A percentile compares a stretch with the other conserved stretches of the same genome.
Evolutionary conservation across 2,888 invertebrate genomes (phyloP).

Genomic region (Ecliptopera silaceata): DNA sequence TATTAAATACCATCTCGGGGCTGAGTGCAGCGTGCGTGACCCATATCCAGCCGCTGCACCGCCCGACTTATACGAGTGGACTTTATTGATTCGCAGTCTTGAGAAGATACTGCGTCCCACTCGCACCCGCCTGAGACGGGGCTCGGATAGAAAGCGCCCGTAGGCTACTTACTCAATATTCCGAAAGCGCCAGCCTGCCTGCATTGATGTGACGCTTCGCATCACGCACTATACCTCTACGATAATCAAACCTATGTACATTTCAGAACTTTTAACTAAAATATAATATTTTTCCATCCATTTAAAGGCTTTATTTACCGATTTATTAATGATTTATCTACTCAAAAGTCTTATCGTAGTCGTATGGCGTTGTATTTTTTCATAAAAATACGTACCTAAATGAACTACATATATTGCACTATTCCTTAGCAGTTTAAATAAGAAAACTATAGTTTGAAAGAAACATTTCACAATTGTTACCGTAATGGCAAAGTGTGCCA

Average conservation of each 20-base stretch:
- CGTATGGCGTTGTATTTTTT: no score
- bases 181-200: constrained; percentile 66
- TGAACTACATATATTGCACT: neutral
- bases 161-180: constrained; percentile 79
- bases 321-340: neutral
- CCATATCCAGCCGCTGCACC: constrained; percentile 77
- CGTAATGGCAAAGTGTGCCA: constrained; percentile 40
- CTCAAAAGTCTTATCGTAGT: no score
- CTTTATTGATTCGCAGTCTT: constrained; percentile 84
- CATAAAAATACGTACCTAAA: no score
- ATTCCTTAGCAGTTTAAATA: neutral
- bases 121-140: constrained; percentile 39
- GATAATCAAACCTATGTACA: neutral
- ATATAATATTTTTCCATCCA: no score
- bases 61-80: constrained; percentile 79
- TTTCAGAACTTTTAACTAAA: neutral
- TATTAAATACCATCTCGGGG: constrained; percentile 74
- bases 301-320: neutral
- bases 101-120: constrained; percentile 73
- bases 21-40: constrained; percentile 79
- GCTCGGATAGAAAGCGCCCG: constrained; percentile 51
- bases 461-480: constrained; percentile 13
- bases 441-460: constrained; percentile 10
- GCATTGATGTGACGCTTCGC: constrained; percentile 66
- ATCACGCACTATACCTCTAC: constrained; percentile 54